Evolutionary conservation across 2,888 invertebrate genomes (phyloP).

Genomic region (Cosmorhoe ocellata): DNA sequence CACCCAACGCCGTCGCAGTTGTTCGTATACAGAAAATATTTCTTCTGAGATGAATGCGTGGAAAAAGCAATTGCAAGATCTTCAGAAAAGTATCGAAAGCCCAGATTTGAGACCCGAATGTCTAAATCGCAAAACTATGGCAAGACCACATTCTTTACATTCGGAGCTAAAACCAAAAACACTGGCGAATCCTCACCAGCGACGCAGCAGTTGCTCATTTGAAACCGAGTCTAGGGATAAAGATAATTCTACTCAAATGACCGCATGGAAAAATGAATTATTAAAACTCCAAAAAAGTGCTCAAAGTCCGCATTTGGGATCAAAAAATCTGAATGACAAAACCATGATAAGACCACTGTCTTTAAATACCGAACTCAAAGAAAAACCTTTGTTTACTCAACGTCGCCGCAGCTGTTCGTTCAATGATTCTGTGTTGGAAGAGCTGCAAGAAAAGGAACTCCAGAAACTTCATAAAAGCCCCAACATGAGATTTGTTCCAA

Average conservation of each 20-base stretch:
- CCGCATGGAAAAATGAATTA: slow-evolving; percentile 15
- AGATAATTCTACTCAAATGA: slow-evolving; percentile 8
- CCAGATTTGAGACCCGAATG: slow-evolving; percentile 2
- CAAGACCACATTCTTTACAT: slow-evolving; percentile 4
- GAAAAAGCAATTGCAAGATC: slow-evolving; percentile 12
- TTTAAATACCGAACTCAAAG: slow-evolving; percentile 10
- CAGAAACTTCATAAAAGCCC: slow-evolving; percentile 1
- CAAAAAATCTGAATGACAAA: background rate
- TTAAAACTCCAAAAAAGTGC: slow-evolving; percentile 12
- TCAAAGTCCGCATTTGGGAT: slow-evolving; percentile 1
- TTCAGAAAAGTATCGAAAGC: slow-evolving; percentile 12
- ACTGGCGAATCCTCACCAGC: background rate
- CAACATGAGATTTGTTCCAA: background rate
- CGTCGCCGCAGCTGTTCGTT: slow-evolving; percentile 15
- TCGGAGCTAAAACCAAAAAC: slow-evolving; percentile 8
- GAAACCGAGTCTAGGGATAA: background rate
- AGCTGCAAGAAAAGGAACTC: slow-evolving; percentile 4
- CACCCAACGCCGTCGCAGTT: slow-evolving; percentile 10
- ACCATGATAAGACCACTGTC: slow-evolving; percentile 12
- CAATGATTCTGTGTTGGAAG: slow-evolving; percentile 1
- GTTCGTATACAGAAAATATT: slow-evolving; percentile 10
- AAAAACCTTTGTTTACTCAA: background rate
- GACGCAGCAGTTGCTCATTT: slow-evolving; percentile 11
- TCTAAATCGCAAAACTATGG: slow-evolving; percentile 2
- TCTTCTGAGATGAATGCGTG: slow-evolving; percentile 9